Evolutionary conservation across 2,888 invertebrate species (phyloP).

Genomic region (Podotricha telesiphe): DNA sequence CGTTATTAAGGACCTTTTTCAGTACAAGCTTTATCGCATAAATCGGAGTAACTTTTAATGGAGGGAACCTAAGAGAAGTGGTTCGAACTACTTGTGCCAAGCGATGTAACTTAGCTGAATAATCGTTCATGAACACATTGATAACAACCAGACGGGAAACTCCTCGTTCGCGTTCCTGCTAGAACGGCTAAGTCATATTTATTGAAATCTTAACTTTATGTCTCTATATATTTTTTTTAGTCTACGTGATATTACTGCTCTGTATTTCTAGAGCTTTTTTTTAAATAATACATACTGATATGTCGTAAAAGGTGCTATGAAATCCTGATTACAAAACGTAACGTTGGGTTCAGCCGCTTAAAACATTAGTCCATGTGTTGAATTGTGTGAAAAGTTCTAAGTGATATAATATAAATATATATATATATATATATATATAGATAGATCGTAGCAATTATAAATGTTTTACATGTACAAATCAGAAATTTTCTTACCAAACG

Average conservation of each 20-base stretch:
- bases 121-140: conserved; percentile 43
- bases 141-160: conserved; percentile 41
- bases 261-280: neutral
- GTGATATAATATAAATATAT: no score
- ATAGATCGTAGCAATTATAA: no score
- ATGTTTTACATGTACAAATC: no score
- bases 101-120: conserved; percentile 44
- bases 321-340: neutral
- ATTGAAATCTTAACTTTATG: conserved; percentile 7
- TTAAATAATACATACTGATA: neutral
- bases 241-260: conserved; percentile 1
- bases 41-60: conserved; percentile 39
- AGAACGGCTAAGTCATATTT: conserved; percentile 16
- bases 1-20: conserved; percentile 15
- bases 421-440: no score
- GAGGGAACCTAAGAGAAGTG: conserved; percentile 39
- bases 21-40: conserved; percentile 28
- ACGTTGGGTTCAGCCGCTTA: no score
- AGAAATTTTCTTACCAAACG: no score
- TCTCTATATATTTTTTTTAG: conserved; percentile 4
- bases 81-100: conserved; percentile 38
- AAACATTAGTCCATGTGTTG: no score
- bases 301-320: neutral
- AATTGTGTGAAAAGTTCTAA: no score
- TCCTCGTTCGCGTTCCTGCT: neutral